Base-by-base conservation (phyloP, 2,797 vertebrate species). In the Myotis vivesi region DNA sequence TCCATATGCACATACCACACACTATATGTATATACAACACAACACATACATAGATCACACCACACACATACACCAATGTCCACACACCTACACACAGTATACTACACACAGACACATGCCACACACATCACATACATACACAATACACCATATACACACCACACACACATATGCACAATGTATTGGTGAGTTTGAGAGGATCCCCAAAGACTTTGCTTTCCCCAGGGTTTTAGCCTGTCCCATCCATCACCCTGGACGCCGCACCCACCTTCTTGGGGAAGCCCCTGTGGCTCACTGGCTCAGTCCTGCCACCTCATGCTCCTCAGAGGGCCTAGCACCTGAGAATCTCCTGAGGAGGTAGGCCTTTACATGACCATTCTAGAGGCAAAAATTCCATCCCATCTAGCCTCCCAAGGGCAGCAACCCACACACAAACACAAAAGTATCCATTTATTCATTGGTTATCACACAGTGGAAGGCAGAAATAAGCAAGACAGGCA, bases 251-350 rank as follows among this genome's bases (percentile, higher is more conserved):
- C 72, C 69, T 33, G 11, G 57, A 59, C 17, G 25, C 10, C 55
- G 16, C 7, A 15, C 33, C 6, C 7, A 49, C 12, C 19, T 49
- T 41, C 62, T 57, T 19, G 7, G 9, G 57, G 66, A 62, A 86
- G 64, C 22, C 7, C 15, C 6, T 2, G 0, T 4, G n/a, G 19
- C 51, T 94, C 6, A 0, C 20, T 3, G 25, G 22, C 8, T 1
- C 28, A 15, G 8, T 36, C 20, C 28, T 51, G 23, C 20, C 36
- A 3, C 82, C 53, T 80, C 33, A 12, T 20, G 41, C 1, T 51
- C 51, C 46, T 94, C 33, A 8, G n/a, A 25, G 85, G 72, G 25
- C 51, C 82, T 82, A 55, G 79, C 55, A 57, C 73, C 38, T 23
- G 23, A 59, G 66, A 41, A 11, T 12, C 64, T 82, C 80, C 89